These are phyloP conservation scores for Cydia amplana DNA, from an alignment of 1,140 invertebrate genomes.

Conservation along the genomic window DNA sequence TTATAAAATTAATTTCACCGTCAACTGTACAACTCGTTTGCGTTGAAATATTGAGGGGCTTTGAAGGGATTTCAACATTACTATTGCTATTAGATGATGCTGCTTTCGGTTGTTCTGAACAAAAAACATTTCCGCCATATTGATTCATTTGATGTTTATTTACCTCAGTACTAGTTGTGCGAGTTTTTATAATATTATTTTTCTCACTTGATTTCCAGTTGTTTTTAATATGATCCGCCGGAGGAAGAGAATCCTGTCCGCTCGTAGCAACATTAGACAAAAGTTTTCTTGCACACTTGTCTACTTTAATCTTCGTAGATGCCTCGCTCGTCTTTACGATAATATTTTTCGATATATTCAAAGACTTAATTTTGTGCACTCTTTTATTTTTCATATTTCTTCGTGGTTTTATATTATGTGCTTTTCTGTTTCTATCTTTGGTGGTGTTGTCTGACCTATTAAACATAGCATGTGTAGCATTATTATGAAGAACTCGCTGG, in stretches of 20 bases:
- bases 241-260: neutral
- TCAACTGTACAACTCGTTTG: constrained; percentile 59
- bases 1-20: constrained; percentile 61
- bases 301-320: neutral
- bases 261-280: neutral
- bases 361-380: constrained; percentile 69
- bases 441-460: constrained; percentile 6
- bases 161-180: neutral
- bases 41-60: constrained; percentile 55
- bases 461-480: constrained; percentile 38
- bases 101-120: neutral
- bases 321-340: neutral
- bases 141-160: neutral
- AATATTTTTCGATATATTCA: constrained; percentile 59
- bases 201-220: neutral
- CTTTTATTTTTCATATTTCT: constrained; percentile 48
- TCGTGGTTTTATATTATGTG: constrained; percentile 37
- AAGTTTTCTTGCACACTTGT: neutral
- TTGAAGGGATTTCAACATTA: constrained; percentile 32
- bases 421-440: constrained; percentile 34
- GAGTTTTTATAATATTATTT: neutral
- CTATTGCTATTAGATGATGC: neutral
- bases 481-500: constrained; percentile 54
- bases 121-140: neutral
- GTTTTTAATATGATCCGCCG: neutral